Evolutionary conservation across 1,140 invertebrate genomes (phyloP), one percentile per base, ranked within the genome.

Genomic region (Diplogasteroides magnus): DNA sequence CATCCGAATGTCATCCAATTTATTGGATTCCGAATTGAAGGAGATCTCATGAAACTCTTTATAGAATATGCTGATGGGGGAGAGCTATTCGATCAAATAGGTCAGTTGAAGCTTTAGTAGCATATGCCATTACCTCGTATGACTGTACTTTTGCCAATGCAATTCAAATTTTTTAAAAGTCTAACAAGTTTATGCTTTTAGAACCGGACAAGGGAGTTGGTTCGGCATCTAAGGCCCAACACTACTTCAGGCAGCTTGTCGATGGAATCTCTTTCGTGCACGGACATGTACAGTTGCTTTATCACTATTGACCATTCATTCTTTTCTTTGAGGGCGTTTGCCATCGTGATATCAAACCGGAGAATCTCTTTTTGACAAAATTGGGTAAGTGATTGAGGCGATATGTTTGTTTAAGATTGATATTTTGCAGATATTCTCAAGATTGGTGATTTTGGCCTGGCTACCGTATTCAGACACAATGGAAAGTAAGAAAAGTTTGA

Each of bases 71-170:
- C 70, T n/a, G 70, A 72, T 27, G 65, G 65, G 1, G 70, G 70
- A 67, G 70, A 72, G 48, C 37, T 72, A 19, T 72, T 72, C 31
- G 70, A 72, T 29, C 61, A 72, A 64, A 72, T 72, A 26, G 66
- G 66, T 68, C 6, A 25, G 48, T 23, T 27, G 26, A 2, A 3
- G n/a, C 48, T 15, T 11, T 48, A 48, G 6, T 48, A 19, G 19
- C 19, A 48, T 6, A 6, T 19, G 6, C 37, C 37, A 11, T 48
- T 11, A 48, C n/a, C n/a, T n/a, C n/a, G n/a, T n/a, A n/a, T n/a
- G n/a, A n/a, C n/a, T n/a, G n/a, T n/a, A n/a, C n/a, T n/a, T n/a
- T n/a, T n/a, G n/a, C n/a, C n/a, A n/a, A n/a, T n/a, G n/a, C n/a
- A n/a, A n/a, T n/a, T n/a, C n/a, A n/a, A n/a, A n/a, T n/a, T n/a